Percentiles rank a stretch among this genome's conserved stretches.
Evolutionary conservation across 2,888 invertebrate genomes (phyloP).

Genomic region (Brenthis daphne): DNA sequence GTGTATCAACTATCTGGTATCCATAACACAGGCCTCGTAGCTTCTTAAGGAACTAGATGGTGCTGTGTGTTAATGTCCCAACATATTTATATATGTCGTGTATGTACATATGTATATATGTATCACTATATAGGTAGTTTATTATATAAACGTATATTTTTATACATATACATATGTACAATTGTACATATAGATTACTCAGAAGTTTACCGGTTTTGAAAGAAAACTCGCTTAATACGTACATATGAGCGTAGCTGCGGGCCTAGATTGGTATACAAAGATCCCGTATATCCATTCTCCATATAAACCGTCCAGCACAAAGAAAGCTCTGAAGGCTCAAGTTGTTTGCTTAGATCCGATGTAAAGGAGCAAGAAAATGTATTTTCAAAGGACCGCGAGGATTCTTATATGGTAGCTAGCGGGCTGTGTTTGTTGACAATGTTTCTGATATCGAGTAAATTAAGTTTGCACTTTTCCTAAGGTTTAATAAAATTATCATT

Average conservation of each 20-base stretch:
- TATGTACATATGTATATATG: too few relatives aligned
- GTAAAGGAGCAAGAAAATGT: slow-evolving; percentile 31
- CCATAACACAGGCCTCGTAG: too few relatives aligned
- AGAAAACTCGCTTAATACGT: not conserved
- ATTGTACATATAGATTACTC: too few relatives aligned
- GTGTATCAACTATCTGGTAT: too few relatives aligned
- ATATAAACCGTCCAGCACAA: slow-evolving; percentile 45
- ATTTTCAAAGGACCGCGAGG: slow-evolving; percentile 27
- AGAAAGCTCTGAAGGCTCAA: slow-evolving; percentile 47
- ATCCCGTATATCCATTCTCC: slow-evolving; percentile 6
- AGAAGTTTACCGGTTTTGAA: not conserved
- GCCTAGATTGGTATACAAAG: slow-evolving; percentile 13
- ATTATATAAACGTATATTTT: too few relatives aligned
- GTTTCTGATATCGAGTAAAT: slow-evolving; percentile 15
- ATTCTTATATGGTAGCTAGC: slow-evolving; percentile 24
- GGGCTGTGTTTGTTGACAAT: slow-evolving; percentile 17
- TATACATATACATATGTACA: too few relatives aligned
- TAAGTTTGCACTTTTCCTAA: slow-evolving; percentile 9
- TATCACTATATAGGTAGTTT: too few relatives aligned
- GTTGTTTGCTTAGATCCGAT: slow-evolving; percentile 32
- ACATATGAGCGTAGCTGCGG: not conserved
- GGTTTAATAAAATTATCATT: not conserved
- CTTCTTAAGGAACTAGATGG: too few relatives aligned
- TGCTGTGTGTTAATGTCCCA: too few relatives aligned
- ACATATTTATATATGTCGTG: too few relatives aligned